Evolutionary conservation across 2,797 vertebrate genomes (phyloP).

Genomic region (Eupleurogrammus muticus): DNA sequence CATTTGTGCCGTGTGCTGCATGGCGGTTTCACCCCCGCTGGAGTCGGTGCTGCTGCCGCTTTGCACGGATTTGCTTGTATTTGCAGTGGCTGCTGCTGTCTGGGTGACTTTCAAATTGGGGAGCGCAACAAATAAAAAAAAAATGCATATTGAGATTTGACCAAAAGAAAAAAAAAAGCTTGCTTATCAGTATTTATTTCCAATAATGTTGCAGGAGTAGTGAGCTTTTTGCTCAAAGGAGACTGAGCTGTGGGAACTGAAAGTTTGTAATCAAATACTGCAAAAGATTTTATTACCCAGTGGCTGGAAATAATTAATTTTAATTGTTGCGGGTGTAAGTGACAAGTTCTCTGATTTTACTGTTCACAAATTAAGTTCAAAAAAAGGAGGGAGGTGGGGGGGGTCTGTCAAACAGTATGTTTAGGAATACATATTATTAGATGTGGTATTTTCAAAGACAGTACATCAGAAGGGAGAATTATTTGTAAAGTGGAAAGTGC

Average conservation of each 20-base stretch:
- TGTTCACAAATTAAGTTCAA: constrained; percentile 43
- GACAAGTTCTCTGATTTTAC: constrained; percentile 23
- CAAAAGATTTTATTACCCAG: constrained; percentile 19
- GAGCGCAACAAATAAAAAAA: too few species aligned
- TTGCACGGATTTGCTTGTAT: constrained; percentile 63
- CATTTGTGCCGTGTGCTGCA: constrained; percentile 75
- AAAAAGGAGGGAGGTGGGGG: too few species aligned
- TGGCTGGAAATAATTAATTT: constrained; percentile 17
- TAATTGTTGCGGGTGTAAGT: constrained; percentile 10
- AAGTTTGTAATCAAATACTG: constrained; percentile 17
- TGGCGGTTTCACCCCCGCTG: constrained; percentile 64
- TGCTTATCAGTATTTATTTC: constrained; percentile 14
- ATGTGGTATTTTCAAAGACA: constrained; percentile 75
- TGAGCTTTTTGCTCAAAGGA: constrained; percentile 5
- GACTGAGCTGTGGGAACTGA: constrained; percentile 9
- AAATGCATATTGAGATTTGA: constrained; percentile 12
- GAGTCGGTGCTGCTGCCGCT: constrained; percentile 63
- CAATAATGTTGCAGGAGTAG: constrained; percentile 10
- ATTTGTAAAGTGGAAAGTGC: constrained; percentile 67
- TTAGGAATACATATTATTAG: constrained; percentile 47
- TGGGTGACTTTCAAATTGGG: constrained; percentile 35
- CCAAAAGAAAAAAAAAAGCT: not conserved
- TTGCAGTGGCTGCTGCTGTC: constrained; percentile 44
- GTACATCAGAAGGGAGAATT: constrained; percentile 67
- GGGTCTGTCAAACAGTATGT: constrained; percentile 49